Percentiles rank a stretch among this genome's conserved stretches.
These are phyloP conservation scores for Lathamus discolor DNA, from an alignment of 2,113 vertebrate genomes.

Conservation along the genomic window DNA sequence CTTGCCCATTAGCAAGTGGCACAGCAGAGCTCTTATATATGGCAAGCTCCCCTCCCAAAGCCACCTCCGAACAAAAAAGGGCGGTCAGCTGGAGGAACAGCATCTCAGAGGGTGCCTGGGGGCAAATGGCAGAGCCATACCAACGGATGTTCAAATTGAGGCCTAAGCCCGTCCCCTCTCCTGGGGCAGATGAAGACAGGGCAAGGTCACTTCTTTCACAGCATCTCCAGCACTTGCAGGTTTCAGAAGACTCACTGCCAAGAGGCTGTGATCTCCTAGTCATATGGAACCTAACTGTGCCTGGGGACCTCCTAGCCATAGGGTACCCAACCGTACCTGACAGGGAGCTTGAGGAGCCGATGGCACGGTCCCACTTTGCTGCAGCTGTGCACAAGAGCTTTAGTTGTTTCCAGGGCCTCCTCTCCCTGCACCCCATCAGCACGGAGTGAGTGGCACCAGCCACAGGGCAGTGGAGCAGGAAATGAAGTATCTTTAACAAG, in stretches of 20 bases:
- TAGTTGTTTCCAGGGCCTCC: not conserved
- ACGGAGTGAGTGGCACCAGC: not conserved
- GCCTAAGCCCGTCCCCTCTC: not conserved
- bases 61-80: not conserved
- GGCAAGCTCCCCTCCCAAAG: not conserved
- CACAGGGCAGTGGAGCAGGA: not conserved
- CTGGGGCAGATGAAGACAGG: not conserved
- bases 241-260: not conserved
- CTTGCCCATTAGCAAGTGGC: not conserved
- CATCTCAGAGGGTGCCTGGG: not conserved
- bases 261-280: not conserved
- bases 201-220: not conserved
- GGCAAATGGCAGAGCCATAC: not conserved
- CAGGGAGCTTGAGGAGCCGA: not conserved
- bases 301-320: not conserved
- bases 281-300: not conserved
- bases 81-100: not conserved
- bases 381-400: not conserved
- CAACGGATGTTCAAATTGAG: not conserved
- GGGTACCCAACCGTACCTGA: rapidly evolving
- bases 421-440: not conserved
- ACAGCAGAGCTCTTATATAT: not conserved
- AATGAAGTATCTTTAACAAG: not conserved
- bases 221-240: not conserved
- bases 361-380: not conserved